Conservation (phyloP, 2,113 vertebrate genomes). For the Gnathonemus echidnorhynchus region DNA sequence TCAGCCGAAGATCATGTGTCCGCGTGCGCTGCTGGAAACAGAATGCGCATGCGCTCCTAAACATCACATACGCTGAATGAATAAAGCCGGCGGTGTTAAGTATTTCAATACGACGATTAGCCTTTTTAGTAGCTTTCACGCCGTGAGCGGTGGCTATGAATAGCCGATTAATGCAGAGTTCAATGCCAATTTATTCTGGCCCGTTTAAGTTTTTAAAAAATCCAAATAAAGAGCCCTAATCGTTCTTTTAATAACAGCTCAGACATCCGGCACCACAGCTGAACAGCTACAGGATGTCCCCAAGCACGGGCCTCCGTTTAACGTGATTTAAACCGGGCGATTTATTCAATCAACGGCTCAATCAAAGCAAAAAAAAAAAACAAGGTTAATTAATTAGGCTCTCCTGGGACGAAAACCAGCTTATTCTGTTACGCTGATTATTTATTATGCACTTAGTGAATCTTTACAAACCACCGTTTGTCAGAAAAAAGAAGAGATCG, state of each 20-base stretch:
- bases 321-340: not conserved
- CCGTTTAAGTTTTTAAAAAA: not conserved
- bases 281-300: not conserved
- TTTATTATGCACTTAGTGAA: not conserved
- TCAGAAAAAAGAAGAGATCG: not conserved
- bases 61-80: not conserved
- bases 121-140: not conserved
- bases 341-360: conserved; percentile 8
- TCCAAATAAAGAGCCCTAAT: not conserved
- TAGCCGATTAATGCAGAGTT: not conserved
- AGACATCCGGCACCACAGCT: not conserved
- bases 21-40: not conserved
- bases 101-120: not conserved
- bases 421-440: not conserved
- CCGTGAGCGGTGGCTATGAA: not conserved
- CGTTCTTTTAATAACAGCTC: not conserved
- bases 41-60: not conserved
- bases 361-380: not conserved
- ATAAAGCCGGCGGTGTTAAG: not conserved
- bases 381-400: not conserved
- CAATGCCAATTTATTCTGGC: conserved; percentile 1
- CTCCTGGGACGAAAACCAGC: not conserved
- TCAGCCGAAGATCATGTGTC: not conserved
- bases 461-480: not conserved
- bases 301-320: not conserved